phyloP scores from a whole-genome alignment of 2,888 invertebrate species.

The Pristionchus japonicus region DNA sequence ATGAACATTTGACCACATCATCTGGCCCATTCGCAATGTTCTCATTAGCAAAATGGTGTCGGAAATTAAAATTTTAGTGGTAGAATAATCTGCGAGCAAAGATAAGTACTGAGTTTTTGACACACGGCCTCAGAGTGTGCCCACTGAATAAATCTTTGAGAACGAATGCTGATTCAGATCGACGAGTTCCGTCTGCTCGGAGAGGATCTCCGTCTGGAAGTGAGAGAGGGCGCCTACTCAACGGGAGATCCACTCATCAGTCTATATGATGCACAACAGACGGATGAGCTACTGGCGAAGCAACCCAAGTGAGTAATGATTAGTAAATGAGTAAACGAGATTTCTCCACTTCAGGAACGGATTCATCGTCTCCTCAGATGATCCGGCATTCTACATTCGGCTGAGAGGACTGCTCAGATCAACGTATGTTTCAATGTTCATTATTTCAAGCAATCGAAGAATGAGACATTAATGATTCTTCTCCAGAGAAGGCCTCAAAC shows the following conservation, averaged over 20 bases:
- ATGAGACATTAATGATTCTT: background rate
- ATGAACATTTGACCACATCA: no score
- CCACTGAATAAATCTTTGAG: background rate
- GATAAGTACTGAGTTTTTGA: no score
- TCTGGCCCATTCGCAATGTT: no score
- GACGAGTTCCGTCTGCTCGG: slow-evolving; percentile 30
- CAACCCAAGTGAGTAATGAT: slow-evolving; percentile 13
- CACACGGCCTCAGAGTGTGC: no score
- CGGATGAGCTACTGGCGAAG: slow-evolving; percentile 8
- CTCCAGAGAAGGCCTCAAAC: slow-evolving; percentile 78
- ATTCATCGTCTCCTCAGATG: background rate
- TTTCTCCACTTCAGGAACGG: background rate
- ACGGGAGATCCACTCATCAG: slow-evolving; percentile 20
- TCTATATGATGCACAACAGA: slow-evolving; percentile 38
- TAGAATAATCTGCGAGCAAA: no score
- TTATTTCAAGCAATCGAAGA: no score
- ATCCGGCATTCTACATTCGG: slow-evolving; percentile 40
- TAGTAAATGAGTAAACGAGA: background rate
- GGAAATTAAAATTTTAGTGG: no score
- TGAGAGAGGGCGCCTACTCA: slow-evolving; percentile 12
- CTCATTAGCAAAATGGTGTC: no score
- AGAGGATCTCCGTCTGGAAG: slow-evolving; percentile 36
- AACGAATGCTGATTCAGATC: background rate
- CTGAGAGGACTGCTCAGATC: slow-evolving; percentile 20
- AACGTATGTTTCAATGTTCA: background rate